Conservation (phyloP, 2,113 vertebrate species). For the Noctilio leporinus region DNA sequence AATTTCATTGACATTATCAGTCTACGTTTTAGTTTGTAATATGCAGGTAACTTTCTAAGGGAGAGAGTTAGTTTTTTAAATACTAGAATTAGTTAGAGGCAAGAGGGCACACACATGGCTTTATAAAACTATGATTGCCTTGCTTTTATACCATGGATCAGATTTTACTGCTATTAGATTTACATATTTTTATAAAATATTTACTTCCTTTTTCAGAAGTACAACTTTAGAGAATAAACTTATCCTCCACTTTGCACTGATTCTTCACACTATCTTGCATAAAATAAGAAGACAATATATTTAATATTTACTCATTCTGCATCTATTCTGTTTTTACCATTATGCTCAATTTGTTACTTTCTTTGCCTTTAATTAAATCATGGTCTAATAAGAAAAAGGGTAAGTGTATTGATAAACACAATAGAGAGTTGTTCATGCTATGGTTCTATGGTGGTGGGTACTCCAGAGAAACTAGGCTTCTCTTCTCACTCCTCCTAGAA, state of each 20-base stretch:
- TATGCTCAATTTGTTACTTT: not conserved
- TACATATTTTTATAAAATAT: not conserved
- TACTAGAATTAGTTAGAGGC: not conserved
- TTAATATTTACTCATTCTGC: not conserved
- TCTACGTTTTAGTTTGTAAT: not conserved
- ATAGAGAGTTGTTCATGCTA: not conserved
- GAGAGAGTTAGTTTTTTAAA: not conserved
- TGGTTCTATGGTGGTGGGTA: not conserved
- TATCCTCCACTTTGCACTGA: not conserved
- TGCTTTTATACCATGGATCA: not conserved
- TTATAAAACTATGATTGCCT: not conserved
- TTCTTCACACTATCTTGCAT: not conserved
- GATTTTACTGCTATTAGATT: not conserved
- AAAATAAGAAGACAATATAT: not conserved
- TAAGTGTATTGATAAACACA: not conserved
- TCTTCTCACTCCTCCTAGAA: not conserved
- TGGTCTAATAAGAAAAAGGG: not conserved
- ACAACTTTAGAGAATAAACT: not conserved
- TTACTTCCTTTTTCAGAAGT: not conserved
- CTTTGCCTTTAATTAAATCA: not conserved
- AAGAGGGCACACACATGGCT: not conserved
- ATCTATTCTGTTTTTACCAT: not conserved
- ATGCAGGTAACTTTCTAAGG: not conserved
- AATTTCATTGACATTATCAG: not conserved
- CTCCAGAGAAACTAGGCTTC: not conserved